Evolutionary conservation across 2,888 invertebrate species (phyloP).

Genomic region (Watsonalla cultraria): DNA sequence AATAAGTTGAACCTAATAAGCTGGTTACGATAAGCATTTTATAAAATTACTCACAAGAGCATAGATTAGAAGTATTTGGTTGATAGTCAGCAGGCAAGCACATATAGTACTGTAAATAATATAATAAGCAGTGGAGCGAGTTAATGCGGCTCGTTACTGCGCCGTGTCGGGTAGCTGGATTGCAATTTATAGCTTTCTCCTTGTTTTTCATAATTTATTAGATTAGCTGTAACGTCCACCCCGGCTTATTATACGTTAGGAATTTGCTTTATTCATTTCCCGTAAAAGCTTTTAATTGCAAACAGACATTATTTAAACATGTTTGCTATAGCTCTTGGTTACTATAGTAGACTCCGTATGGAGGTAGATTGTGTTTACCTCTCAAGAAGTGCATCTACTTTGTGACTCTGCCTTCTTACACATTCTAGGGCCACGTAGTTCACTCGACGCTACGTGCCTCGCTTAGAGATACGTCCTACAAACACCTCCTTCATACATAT

Average conservation of each 20-base stretch:
- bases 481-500: constrained; percentile 22
- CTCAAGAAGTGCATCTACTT: too few relatives aligned
- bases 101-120: constrained; percentile 10
- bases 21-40: too few relatives aligned
- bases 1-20: too few relatives aligned
- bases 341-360: too few relatives aligned
- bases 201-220: constrained; percentile 69
- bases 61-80: too few relatives aligned
- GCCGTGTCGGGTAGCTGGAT: constrained; percentile 33
- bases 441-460: constrained; percentile 50
- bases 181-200: constrained; percentile 60
- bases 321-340: too few relatives aligned
- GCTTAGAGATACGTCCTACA: constrained; percentile 34
- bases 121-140: constrained; percentile 9
- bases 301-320: not conserved
- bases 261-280: constrained; percentile 55
- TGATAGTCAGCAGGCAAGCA: too few relatives aligned
- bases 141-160: constrained; percentile 21
- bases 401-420: constrained; percentile 22
- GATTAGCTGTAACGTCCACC: constrained; percentile 43
- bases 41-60: too few relatives aligned
- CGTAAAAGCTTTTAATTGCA: constrained; percentile 35
- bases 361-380: too few relatives aligned
- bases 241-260: constrained; percentile 53
- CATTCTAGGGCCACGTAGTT: constrained; percentile 46